Percentiles rank a stretch among this genome's conserved stretches.
phyloP scores from a whole-genome alignment of 1,140 invertebrate species.

The Ceratina australensis region DNA sequence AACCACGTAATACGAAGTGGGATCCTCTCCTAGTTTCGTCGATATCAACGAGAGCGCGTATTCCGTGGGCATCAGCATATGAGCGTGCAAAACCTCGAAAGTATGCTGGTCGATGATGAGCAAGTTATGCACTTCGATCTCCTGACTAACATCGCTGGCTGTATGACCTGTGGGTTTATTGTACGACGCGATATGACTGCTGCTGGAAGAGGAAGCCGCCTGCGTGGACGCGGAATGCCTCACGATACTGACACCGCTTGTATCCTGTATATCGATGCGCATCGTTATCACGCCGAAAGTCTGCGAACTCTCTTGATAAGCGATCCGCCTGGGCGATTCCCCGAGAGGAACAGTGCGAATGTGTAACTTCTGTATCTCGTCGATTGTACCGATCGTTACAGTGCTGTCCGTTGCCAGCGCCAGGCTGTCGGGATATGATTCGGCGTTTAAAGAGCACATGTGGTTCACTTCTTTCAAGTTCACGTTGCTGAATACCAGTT shows the following conservation, averaged over 20 bases:
- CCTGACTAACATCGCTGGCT: conserved; percentile 86
- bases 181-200: conserved; percentile 78
- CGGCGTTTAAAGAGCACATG: conserved; percentile 98
- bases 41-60: conserved; percentile 94
- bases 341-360: conserved; percentile 96
- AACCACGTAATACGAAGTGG: conserved; percentile 94
- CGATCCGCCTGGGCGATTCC: conserved; percentile 95
- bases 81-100: conserved; percentile 96
- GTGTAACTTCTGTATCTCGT: conserved; percentile 99
- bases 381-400: conserved; percentile 98
- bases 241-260: conserved; percentile 83
- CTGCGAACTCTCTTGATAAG: conserved; percentile 96
- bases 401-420: conserved; percentile 96
- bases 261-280: conserved; percentile 91
- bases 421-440: conserved; percentile 96
- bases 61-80: conserved; percentile 93
- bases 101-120: conserved; percentile 98
- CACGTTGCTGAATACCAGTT: conserved; percentile 99
- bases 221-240: conserved; percentile 90
- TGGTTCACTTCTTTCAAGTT: conserved; percentile 99
- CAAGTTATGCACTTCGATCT: conserved; percentile 95
- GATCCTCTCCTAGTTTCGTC: conserved; percentile 94
- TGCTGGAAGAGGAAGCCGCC: conserved; percentile 78
- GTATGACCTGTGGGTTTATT: conserved; percentile 78
- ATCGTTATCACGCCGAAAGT: conserved; percentile 97